Evolutionary conservation across 2,113 vertebrate genomes (phyloP), one percentile per base, ranked within the genome.

Genomic region (Daphoenositta chrysoptera): DNA sequence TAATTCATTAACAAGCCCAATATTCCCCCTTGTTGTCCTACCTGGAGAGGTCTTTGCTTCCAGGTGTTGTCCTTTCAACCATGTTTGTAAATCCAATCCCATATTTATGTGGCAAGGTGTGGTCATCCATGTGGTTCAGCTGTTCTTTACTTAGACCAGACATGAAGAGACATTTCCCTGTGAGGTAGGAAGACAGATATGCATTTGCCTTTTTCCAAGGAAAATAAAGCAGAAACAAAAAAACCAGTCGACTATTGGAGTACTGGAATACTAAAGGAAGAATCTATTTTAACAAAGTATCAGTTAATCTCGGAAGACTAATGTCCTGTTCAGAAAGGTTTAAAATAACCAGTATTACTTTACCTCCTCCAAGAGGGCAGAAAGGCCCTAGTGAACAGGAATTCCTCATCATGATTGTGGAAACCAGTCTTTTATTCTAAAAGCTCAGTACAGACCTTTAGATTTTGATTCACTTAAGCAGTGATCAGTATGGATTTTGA

Each of bases 1-100:
- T 54, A 54, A 21, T 56, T 44, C 28, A 65, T 69, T 39, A 87
- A 78, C 7, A 76, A 71, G 27, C 23, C 57, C 1, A 1, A 42
- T 50, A 69, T 24, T 48, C 8, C 24, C 27, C 24, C 20, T 58
- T 61, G 40, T 68, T 31, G 28, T 33, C 68, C 78, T 85, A 99
- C 99, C 98, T 99, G 63, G 99, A 98, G 44, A 99, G 99, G 95
- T 99, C 99, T 96, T 99, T 99, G 97, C 99, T 99, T 68, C 99
- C 99, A 27, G 99, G 99, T 6, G 99, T 99, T 7, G 99, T 99
- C 95, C 99, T 98, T 88, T 98, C 98, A 45, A 99, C 99, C 99
- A 99, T 99, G 90, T 99, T 99, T 87, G 99, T 99, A 97, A 99
- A 99, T 58, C 99, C 99, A 95, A 99, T 99, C 35, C 99, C 98